Conservation (phyloP, 2,888 invertebrate species). For the Dynastes grantii region DNA sequence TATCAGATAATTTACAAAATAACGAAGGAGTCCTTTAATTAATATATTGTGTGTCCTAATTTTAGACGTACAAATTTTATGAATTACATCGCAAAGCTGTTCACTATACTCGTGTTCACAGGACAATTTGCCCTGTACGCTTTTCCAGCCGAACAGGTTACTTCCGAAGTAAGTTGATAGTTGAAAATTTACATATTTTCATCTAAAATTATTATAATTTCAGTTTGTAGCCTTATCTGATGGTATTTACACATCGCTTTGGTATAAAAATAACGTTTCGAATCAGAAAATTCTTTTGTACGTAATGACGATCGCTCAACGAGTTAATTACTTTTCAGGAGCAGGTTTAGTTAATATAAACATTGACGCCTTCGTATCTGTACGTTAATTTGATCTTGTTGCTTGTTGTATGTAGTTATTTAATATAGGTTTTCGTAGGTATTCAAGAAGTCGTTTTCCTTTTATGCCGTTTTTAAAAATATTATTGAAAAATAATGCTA, state of each 20-base stretch:
- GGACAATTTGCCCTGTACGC: slow-evolving; percentile 43
- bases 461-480: slow-evolving; percentile 35
- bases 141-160: slow-evolving; percentile 46
- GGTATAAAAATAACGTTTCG: background rate
- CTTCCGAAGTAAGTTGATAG: slow-evolving; percentile 24
- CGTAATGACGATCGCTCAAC: background rate
- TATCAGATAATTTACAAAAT: no score
- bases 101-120: background rate
- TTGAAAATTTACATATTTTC: background rate
- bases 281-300: background rate
- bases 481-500: slow-evolving; percentile 23
- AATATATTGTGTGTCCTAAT: no score
- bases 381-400: background rate
- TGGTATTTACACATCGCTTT: background rate
- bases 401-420: background rate
- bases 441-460: slow-evolving; percentile 39
- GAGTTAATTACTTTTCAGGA: background rate
- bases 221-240: background rate
- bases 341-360: background rate
- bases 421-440: slow-evolving; percentile 6
- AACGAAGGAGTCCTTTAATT: background rate
- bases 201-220: background rate
- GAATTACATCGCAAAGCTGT: background rate
- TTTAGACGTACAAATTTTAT: background rate
- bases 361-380: background rate